phyloP scores from a whole-genome alignment of 1,140 invertebrate species.

The Macrobrachium rosenbergii region DNA sequence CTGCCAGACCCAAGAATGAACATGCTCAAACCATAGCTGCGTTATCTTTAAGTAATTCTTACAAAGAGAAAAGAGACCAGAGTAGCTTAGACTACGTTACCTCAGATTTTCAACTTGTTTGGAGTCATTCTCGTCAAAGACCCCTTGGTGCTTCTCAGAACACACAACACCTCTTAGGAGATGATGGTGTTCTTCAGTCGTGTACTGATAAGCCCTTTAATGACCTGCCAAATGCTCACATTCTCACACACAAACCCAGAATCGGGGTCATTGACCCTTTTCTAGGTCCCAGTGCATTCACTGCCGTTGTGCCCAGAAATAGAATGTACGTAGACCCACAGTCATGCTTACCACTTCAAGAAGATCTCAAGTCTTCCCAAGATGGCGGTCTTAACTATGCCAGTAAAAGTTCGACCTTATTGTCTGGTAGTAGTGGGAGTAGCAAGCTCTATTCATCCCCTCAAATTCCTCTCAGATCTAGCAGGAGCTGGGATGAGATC shows the following conservation, averaged over 20 bases:
- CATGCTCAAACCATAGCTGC: constrained; percentile 45
- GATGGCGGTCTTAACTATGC: background rate
- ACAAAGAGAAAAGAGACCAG: constrained; percentile 34
- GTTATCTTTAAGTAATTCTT: constrained; percentile 10
- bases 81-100: constrained; percentile 54
- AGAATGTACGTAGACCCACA: constrained; percentile 25
- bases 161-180: background rate
- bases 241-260: constrained; percentile 10
- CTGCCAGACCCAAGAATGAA: constrained; percentile 35
- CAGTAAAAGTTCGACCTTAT: background rate
- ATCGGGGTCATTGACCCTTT: constrained; percentile 5
- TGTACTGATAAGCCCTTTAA: constrained; percentile 1
- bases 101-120: constrained; percentile 55
- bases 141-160: constrained; percentile 30
- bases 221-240: constrained; percentile 29
- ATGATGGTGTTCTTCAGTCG: constrained; percentile 14
- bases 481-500: constrained; percentile 56
- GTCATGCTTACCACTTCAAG: background rate
- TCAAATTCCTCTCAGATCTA: constrained; percentile 39
- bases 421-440: constrained; percentile 18
- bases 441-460: constrained; percentile 47
- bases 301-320: constrained; percentile 25
- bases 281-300: constrained; percentile 21
- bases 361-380: background rate
- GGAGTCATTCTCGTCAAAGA: constrained; percentile 35